Evolutionary conservation across 2,888 invertebrate species (phyloP).

Genomic region (Polyommatus icarus): DNA sequence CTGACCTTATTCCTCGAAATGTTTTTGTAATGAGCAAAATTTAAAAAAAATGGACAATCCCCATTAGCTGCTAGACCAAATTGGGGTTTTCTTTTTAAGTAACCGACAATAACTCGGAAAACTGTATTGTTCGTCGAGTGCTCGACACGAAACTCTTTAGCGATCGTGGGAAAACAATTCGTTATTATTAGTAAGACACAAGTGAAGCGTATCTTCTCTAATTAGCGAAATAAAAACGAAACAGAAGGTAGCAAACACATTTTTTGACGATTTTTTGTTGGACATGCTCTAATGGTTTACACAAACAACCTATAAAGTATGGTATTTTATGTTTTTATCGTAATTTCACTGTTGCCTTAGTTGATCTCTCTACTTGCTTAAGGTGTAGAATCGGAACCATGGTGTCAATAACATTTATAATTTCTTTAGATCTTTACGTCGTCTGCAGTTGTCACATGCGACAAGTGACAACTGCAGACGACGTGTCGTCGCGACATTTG

Average conservation of each 20-base stretch:
- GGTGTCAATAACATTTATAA: not conserved
- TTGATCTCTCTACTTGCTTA: too few species aligned
- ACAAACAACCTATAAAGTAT: not conserved
- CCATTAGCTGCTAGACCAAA: constrained; percentile 25
- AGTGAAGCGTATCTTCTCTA: constrained; percentile 17
- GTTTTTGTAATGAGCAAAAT: too few species aligned
- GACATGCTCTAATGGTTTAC: not conserved
- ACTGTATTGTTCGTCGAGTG: constrained; percentile 9
- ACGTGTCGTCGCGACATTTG: too few species aligned
- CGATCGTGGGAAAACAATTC: constrained; percentile 23
- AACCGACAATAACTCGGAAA: constrained; percentile 21
- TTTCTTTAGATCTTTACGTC: not conserved
- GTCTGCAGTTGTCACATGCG: too few species aligned
- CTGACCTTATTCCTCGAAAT: too few species aligned
- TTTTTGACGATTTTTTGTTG: not conserved
- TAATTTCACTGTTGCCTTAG: not conserved
- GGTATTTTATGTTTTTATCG: not conserved
- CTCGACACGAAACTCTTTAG: not conserved
- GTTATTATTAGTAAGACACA: not conserved
- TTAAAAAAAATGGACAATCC: too few species aligned
- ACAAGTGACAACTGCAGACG: too few species aligned
- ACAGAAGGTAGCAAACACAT: not conserved
- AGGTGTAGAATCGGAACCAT: not conserved
- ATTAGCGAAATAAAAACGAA: not conserved
- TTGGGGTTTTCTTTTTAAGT: constrained; percentile 25